A percentile compares a stretch with the other conserved stretches of the same genome.
These are phyloP conservation scores for Mesodorylaimus sp. DNA, from an alignment of 2,888 invertebrate species.

Conservation along the genomic window DNA sequence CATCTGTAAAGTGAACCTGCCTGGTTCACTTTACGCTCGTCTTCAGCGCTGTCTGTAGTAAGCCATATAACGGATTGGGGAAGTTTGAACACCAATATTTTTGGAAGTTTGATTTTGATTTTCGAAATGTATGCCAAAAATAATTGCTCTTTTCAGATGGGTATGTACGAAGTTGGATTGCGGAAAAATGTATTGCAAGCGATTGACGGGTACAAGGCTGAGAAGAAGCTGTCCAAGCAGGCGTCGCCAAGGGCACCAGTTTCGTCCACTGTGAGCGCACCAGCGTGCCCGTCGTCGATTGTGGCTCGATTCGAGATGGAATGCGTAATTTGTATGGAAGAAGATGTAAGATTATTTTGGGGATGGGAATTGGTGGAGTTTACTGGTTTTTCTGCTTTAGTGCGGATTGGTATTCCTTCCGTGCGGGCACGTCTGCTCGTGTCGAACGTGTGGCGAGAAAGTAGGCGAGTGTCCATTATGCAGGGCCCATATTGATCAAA, in stretches of 20 bases:
- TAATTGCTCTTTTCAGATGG: conserved; percentile 27
- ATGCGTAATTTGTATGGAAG: conserved; percentile 31
- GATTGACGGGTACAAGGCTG: conserved; percentile 27
- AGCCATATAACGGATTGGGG: too few species aligned
- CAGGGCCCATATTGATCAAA: conserved; percentile 6
- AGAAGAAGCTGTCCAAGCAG: neutral
- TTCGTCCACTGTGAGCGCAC: neutral
- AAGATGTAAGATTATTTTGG: conserved; percentile 18
- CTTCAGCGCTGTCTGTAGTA: too few species aligned
- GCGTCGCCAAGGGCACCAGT: neutral
- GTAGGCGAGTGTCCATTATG: conserved; percentile 30
- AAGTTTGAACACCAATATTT: too few species aligned
- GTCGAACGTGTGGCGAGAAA: conserved; percentile 22
- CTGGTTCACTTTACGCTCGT: too few species aligned
- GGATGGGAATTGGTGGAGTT: neutral
- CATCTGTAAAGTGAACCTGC: too few species aligned
- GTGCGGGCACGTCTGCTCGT: conserved; percentile 33
- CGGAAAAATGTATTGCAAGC: conserved; percentile 28
- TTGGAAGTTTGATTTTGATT: too few species aligned
- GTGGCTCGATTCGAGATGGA: conserved; percentile 16
- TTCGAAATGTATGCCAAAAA: too few species aligned
- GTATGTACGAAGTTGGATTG: conserved; percentile 27
- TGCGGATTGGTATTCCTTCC: conserved; percentile 29
- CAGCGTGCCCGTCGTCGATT: conserved; percentile 14
- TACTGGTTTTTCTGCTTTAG: conserved; percentile 20